phyloP scores from a whole-genome alignment of 2,797 vertebrate genomes.

The Pseudomugil tenellus region DNA sequence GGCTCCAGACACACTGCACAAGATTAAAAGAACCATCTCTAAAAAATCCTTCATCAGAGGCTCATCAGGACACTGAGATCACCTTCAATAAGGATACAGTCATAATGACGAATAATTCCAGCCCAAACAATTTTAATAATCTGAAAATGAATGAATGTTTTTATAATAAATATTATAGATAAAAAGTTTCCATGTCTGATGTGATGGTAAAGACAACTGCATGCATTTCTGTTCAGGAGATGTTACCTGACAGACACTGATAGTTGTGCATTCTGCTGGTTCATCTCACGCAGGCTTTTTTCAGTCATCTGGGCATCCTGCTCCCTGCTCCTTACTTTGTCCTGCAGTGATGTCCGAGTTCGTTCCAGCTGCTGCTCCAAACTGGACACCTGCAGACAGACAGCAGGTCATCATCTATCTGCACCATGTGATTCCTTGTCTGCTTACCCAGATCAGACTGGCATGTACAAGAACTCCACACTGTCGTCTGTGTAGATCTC shows the following conservation, averaged over 20 bases:
- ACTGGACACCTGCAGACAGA: conserved; percentile 82
- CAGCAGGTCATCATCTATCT: not conserved
- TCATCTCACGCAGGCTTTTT: conserved; percentile 79
- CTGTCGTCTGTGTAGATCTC: no score
- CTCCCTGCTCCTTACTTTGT: conserved; percentile 80
- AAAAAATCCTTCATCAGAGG: no score
- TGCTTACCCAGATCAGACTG: no score
- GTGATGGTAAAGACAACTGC: not conserved
- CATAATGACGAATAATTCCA: no score
- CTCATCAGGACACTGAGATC: no score
- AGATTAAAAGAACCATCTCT: no score
- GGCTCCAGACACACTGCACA: no score
- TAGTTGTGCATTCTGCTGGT: conserved; percentile 73
- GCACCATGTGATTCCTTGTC: not conserved
- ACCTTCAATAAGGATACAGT: no score
- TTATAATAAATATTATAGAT: no score
- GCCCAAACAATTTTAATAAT: no score
- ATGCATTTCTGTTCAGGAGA: not conserved
- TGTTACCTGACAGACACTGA: conserved; percentile 73
- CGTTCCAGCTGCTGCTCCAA: conserved; percentile 90
- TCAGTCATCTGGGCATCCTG: conserved; percentile 75
- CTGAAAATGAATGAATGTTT: no score
- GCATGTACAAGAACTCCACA: no score
- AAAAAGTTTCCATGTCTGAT: not conserved
- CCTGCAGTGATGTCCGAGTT: conserved; percentile 77